Base-by-base conservation (phyloP, 2,113 vertebrate species). In the Ursus arctos region DNA sequence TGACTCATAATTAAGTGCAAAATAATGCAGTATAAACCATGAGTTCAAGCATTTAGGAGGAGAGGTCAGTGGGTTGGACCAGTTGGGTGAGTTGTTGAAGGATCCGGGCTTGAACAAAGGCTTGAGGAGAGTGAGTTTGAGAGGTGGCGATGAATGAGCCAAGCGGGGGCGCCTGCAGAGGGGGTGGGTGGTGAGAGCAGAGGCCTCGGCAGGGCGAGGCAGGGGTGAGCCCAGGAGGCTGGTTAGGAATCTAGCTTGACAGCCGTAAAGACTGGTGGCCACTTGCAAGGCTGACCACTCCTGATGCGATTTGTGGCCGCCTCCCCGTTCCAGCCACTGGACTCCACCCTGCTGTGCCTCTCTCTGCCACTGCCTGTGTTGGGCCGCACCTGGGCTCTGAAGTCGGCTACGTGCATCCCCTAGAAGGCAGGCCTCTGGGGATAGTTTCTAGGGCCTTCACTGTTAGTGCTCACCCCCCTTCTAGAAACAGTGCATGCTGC, bases 401-500 rank as follows among this genome's bases (percentile, higher is more conserved):
- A 14, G 77, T 82, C 24, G 51, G 49, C 65, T 59, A 40, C 9
- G 1, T 24, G 18, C 5, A 1, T 49, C 49, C 49, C n/a, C 43
- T 59, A 31, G 59, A 74, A 80, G 61, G 33, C 53, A 93, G 76
- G 59, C 74, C 12, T 55, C 65, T n/a, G 53, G 61, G 49, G 18
- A 6, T 55, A 6, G 47, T 51, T 86, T 88, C 76, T n/a, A 43
- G 90, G 36, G 88, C 15, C 65, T 90, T 59, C 28, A 53, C 47
- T 57, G 28, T 53, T 49, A 31, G 67, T 93, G 24, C 40, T 40
- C 28, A 53, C 33, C 31, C 14, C 36, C 13, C 15, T 83, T 84
- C 26, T 65, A 40, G 94, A 95, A 83, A 79, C 74, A 82, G 91
- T 96, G 87, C 97, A 94, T 96, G 94, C 86, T 80, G 69, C 88